phyloP scores from a whole-genome alignment of 2,888 invertebrate species.

The Drosophila anomelani region DNA sequence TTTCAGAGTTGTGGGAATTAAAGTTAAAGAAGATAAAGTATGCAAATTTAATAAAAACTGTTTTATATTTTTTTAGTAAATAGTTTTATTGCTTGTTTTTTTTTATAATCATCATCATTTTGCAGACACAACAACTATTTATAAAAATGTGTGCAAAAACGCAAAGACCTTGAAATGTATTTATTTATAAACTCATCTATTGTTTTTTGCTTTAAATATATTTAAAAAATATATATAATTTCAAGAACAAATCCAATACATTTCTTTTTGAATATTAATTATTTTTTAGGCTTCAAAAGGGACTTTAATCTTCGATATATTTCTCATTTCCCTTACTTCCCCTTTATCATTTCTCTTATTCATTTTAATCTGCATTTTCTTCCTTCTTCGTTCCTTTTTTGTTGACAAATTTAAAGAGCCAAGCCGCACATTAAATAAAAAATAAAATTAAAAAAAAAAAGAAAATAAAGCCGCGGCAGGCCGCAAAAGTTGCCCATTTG shows the following conservation, averaged over 20 bases:
- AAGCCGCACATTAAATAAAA: slow-evolving; percentile 25
- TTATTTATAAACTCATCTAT: not conserved
- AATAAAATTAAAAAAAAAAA: not conserved
- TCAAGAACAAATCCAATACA: too few relatives aligned
- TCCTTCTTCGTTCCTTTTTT: slow-evolving; percentile 4
- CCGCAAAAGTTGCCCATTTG: slow-evolving; percentile 41
- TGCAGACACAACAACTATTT: not conserved
- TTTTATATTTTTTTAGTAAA: not conserved
- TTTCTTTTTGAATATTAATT: not conserved
- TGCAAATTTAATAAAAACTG: slow-evolving; percentile 1
- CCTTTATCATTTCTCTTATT: slow-evolving; percentile 25
- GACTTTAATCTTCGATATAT: slow-evolving; percentile 1
- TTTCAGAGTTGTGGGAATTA: not conserved
- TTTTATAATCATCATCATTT: not conserved
- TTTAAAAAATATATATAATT: too few relatives aligned
- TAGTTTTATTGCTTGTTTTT: not conserved
- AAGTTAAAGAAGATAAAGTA: not conserved
- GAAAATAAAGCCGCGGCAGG: slow-evolving; percentile 10
- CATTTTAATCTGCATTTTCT: slow-evolving; percentile 20
- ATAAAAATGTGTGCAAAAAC: slow-evolving; percentile 1
- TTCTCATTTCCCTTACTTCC: not conserved
- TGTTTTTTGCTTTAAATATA: not conserved
- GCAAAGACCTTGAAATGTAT: not conserved
- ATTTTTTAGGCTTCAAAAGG: not conserved
- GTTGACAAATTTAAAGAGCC: slow-evolving; percentile 58